Percentiles rank a stretch among this genome's conserved stretches.
Evolutionary conservation across 2,113 vertebrate genomes (phyloP).

Genomic region (Lepisosteus osseus): DNA sequence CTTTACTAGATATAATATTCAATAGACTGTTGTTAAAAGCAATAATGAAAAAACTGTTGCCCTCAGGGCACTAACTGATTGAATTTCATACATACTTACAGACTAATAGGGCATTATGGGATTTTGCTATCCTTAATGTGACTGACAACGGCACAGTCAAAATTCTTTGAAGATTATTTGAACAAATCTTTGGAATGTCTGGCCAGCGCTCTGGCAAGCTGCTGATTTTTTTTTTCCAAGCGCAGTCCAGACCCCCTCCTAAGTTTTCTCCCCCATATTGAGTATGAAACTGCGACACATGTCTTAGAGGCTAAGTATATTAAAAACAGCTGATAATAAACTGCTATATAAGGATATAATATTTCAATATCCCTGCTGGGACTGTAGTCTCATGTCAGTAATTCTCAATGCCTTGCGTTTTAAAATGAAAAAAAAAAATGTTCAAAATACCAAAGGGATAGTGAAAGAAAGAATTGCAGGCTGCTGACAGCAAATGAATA

Average conservation of each 20-base stretch:
- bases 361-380: constrained; percentile 22
- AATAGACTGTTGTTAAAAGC: constrained; percentile 55
- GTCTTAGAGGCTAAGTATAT: not conserved
- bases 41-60: constrained; percentile 59
- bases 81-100: constrained; percentile 71
- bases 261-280: not conserved
- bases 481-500: not conserved
- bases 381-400: not conserved
- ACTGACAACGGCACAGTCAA: constrained; percentile 35
- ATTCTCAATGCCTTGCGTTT: constrained; percentile 4
- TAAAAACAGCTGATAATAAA: constrained; percentile 7
- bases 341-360: not conserved
- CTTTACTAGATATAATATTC: constrained; percentile 64
- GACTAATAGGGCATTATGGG: constrained; percentile 60
- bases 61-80: constrained; percentile 66
- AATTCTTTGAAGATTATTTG: constrained; percentile 5
- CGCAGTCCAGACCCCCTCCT: not conserved
- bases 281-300: not conserved
- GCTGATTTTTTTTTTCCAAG: not conserved
- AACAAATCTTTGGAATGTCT: constrained; percentile 3
- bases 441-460: not conserved
- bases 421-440: not conserved
- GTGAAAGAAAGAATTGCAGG: not conserved
- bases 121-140: constrained; percentile 59
- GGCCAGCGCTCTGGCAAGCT: not conserved